Evolutionary conservation across 2,888 invertebrate genomes (phyloP).

Genomic region (Pollenia griseotomentosa): DNA sequence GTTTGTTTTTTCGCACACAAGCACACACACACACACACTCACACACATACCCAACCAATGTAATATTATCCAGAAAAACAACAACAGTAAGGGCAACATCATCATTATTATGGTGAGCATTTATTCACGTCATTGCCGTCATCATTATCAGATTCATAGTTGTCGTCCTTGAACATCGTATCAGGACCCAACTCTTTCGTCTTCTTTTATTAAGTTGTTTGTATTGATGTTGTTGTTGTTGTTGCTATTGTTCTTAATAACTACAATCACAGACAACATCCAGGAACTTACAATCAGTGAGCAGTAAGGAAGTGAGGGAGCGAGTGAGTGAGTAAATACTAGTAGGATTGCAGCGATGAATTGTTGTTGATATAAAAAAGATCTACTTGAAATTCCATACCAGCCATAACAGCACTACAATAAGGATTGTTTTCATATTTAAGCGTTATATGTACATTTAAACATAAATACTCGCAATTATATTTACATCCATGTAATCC

Average conservation of each 20-base stretch:
- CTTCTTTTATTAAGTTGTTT: constrained; percentile 11
- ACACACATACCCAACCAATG: neutral
- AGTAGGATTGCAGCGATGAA: constrained; percentile 10
- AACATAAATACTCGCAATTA: neutral
- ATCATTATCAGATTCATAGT: constrained; percentile 51
- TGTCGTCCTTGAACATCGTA: constrained; percentile 59
- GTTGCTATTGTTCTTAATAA: constrained; percentile 26
- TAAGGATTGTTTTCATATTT: constrained; percentile 65
- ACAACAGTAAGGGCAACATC: constrained; percentile 22
- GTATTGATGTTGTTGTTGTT: constrained; percentile 21
- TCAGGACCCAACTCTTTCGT: constrained; percentile 55
- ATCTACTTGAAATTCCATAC: constrained; percentile 67
- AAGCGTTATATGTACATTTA: constrained; percentile 21
- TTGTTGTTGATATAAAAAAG: constrained; percentile 29
- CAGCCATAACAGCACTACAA: constrained; percentile 58
- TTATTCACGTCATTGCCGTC: constrained; percentile 23
- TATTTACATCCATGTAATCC: neutral
- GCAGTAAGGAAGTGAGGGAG: constrained; percentile 9
- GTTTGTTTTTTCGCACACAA: constrained; percentile 11
- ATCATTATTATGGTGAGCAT: constrained; percentile 41
- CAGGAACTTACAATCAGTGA: constrained; percentile 56
- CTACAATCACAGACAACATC: constrained; percentile 48
- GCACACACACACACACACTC: neutral
- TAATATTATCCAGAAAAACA: constrained; percentile 26
- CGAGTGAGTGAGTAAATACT: constrained; percentile 3